Conservation (phyloP, 2,888 invertebrate genomes). For the Drosophila ustulata region DNA sequence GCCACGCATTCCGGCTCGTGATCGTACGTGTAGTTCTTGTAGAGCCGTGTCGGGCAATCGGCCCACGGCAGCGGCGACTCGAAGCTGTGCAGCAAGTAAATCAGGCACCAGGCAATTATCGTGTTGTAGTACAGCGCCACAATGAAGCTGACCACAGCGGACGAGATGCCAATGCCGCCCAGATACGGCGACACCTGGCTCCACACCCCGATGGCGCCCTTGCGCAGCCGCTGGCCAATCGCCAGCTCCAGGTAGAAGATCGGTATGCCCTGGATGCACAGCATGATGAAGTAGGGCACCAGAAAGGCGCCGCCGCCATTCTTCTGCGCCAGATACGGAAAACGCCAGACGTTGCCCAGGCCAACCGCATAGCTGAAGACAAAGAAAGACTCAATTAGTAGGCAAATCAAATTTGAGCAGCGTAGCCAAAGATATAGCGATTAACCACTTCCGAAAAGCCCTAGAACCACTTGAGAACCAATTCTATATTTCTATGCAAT, state of each 20-base stretch:
- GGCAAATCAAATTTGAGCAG: background rate
- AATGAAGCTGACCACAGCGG: conserved; percentile 97
- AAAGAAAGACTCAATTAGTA: background rate
- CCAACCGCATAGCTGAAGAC: conserved; percentile 92
- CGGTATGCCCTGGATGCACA: conserved; percentile 97
- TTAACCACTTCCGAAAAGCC: background rate
- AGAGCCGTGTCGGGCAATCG: conserved; percentile 94
- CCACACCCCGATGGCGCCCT: conserved; percentile 98
- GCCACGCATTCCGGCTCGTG: conserved; percentile 92
- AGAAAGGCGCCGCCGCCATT: conserved; percentile 98
- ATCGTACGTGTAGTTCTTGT: conserved; percentile 91
- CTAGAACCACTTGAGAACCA: background rate
- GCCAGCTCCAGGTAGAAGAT: conserved; percentile 98
- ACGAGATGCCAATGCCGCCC: conserved; percentile 96
- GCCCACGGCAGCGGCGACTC: conserved; percentile 96
- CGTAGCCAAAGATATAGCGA: background rate
- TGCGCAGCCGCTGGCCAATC: conserved; percentile 96
- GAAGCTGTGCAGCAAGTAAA: conserved; percentile 97
- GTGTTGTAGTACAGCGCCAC: conserved; percentile 99
- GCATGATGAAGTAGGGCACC: conserved; percentile 98
- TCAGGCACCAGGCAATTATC: conserved; percentile 98
- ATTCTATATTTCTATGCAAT: too few species aligned
- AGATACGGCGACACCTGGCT: conserved; percentile 94
- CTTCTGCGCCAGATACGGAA: conserved; percentile 97
- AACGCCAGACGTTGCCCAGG: conserved; percentile 97